Evolutionary conservation across 2,888 invertebrate species (phyloP), one percentile per base, ranked within the genome.

Genomic region (Brenthis daphne): DNA sequence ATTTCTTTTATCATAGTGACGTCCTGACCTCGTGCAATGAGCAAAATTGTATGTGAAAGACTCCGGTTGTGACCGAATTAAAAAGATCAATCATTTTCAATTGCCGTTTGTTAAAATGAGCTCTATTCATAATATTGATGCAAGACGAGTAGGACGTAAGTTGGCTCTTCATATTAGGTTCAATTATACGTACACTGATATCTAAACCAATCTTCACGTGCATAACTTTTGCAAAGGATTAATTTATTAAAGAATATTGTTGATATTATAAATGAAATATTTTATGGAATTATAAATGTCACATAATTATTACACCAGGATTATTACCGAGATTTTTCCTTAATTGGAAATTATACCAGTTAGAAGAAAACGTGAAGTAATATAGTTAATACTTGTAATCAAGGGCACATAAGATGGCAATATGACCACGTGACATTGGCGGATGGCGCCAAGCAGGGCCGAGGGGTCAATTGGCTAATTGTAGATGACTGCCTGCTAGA

Each of bases 391-490:
- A 58, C 63, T 24, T 57, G 66, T 53, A 68, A 71, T 56, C 76
- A 77, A 77, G 78, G 76, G 57, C 77, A 66, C 58, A 61, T 51
- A 64, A 57, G 65, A 72, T 75, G 73, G 71, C 68, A 73, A 71
- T 57, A 33, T 61, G 55, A 69, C 65, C 77, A 76, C 75, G 75
- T 77, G 75, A 76, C 69, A 54, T 24, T 69, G 64, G 70, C 70
- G 66, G 72, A 72, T 78, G 83, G 82, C 82, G 83, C 81, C 83
- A 82, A 82, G 83, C 77, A 81, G 75, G 74, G 71, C 78, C 77
- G 82, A 77, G 80, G 84, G 89, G 89, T 90, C 89, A 91, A 91
- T 90, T 91, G 89, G 80, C 82, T 89, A 91, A 90, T 90, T 88
- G 86, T 84, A 77, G 78, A 82, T 80, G 37, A 79, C 79, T 77